Evolutionary conservation across 1,140 invertebrate species (phyloP).

Genomic region (Macrocentrus cingulum): DNA sequence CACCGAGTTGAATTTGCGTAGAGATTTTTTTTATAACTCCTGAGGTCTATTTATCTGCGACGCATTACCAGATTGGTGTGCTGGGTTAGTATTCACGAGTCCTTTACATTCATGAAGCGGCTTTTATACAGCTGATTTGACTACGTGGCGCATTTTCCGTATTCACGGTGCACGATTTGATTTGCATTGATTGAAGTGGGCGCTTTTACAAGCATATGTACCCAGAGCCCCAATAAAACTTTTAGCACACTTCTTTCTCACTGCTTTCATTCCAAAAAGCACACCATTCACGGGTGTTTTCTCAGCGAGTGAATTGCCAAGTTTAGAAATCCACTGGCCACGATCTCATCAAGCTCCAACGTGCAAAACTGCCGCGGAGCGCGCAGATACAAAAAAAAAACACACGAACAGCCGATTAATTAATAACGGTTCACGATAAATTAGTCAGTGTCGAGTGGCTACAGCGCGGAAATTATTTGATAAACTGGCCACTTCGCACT

Average conservation of each 20-base stretch:
- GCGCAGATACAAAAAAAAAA: background rate
- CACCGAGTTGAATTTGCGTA: too few species aligned
- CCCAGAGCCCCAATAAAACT: conserved; percentile 20
- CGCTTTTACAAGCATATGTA: conserved; percentile 34
- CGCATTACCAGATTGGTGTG: conserved; percentile 58
- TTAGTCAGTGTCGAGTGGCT: background rate
- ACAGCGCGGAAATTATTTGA: background rate
- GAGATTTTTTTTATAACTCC: background rate
- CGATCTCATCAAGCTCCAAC: background rate
- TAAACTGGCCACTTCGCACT: conserved; percentile 1
- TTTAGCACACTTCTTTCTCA: background rate
- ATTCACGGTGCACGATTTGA: conserved; percentile 54
- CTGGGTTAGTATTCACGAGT: conserved; percentile 49
- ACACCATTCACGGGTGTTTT: background rate
- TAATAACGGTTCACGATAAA: conserved; percentile 5
- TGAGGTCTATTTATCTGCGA: conserved; percentile 22
- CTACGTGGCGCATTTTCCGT: conserved; percentile 49
- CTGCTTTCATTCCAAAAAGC: background rate
- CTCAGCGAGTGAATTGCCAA: background rate
- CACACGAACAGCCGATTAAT: background rate
- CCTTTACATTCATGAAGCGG: conserved; percentile 57
- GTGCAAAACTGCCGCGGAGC: background rate
- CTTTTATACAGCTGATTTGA: conserved; percentile 58
- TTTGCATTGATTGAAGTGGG: conserved; percentile 60
- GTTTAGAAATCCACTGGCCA: background rate